Evolutionary conservation across 2,113 vertebrate genomes (phyloP), one percentile per base, ranked within the genome.

Genomic region (Hystrix brachyura): DNA sequence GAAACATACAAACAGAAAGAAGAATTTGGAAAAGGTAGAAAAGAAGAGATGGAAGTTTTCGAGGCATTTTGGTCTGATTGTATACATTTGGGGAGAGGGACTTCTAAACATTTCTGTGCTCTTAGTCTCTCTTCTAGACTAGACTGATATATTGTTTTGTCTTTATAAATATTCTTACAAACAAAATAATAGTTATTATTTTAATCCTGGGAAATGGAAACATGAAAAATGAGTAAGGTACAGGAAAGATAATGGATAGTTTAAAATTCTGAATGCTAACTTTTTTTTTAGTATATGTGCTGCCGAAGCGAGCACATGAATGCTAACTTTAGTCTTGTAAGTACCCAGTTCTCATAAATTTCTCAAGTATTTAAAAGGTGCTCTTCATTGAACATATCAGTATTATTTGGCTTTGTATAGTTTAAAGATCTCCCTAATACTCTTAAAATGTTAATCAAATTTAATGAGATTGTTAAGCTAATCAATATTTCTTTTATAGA

Each of bases 391-490:
- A 62, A 27, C 90, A 89, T 81, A 83, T 81, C 98, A 64, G n/a
- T 82, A 46, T 97, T 97, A 82, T 95, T 98, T 71, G 90, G 72
- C 69, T 97, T 97, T 93, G 79, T 91, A 67, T 90, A 80, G 43
- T 78, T 91, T 95, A 96, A 93, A 97, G 78, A 55, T 78, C 38
- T 93, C 96, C 90, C 87, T 93, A 95, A 97, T 97, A 89, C 78
- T 94, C 95, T 97, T 97, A 57, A 78, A 94, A 98, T 95, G 94
- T 98, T 98, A 98, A 97, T 98, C 97, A 97, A 93, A 98, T 98
- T 82, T 98, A 97, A 98, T 95, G 27, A 97, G 93, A 88, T 96
- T 97, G 96, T 97, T 97, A 98, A 97, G 94, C 80, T 97, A 98
- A 98, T 98, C 98, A 96, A 94, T 98, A 97, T 96, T 96, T 94